Percentiles rank a stretch among this genome's conserved stretches.
Conservation (phyloP, 2,113 vertebrate genomes). For the Apteryx mantelli region DNA sequence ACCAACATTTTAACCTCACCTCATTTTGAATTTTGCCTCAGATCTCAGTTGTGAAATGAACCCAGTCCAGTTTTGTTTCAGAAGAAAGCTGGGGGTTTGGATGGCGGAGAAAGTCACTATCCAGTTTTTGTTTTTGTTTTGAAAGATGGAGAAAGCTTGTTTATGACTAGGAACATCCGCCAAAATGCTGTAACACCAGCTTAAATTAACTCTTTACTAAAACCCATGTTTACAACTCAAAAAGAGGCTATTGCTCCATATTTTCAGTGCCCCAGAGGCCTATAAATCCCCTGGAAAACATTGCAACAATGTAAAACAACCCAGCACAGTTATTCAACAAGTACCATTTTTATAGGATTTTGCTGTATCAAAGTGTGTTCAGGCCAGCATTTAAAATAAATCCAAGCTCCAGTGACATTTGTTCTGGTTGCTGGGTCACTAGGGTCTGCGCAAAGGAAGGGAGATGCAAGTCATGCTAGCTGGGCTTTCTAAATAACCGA, state of each 20-base stretch:
- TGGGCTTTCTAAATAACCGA: neutral
- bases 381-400: neutral
- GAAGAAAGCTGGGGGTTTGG: neutral
- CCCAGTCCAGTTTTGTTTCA: neutral
- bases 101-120: neutral
- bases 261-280: slow-evolving; percentile 28
- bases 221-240: slow-evolving; percentile 24
- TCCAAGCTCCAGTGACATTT: neutral
- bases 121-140: slow-evolving; percentile 13
- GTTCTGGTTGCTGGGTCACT: neutral
- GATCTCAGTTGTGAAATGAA: neutral
- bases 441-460: neutral
- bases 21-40: neutral
- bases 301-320: slow-evolving; percentile 21
- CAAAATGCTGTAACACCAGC: slow-evolving; percentile 22
- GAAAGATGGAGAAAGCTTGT: slow-evolving; percentile 2
- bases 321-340: neutral
- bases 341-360: neutral
- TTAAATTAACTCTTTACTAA: slow-evolving; percentile 61
- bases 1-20: neutral
- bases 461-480: neutral
- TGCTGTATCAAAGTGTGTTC: neutral
- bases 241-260: slow-evolving; percentile 30
- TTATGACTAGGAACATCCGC: slow-evolving; percentile 13
- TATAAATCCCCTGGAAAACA: slow-evolving; percentile 48